A percentile compares a stretch with the other conserved stretches of the same genome.
Evolutionary conservation across 2,797 vertebrate genomes (phyloP).

Genomic region (Vespertilio murinus): DNA sequence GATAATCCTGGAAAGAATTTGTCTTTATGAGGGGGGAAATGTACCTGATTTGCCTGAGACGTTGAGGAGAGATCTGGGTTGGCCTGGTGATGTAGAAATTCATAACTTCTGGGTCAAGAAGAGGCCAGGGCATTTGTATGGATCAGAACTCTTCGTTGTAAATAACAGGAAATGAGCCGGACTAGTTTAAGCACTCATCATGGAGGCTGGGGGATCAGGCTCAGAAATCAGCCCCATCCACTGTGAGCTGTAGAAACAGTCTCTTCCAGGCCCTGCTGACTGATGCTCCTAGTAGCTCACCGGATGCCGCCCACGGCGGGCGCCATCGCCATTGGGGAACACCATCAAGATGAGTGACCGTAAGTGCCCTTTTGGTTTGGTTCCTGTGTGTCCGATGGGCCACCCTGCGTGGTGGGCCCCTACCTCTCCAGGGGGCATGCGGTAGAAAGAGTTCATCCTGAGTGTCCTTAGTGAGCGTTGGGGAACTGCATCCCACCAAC

Average conservation of each 20-base stretch:
- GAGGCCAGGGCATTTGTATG: background rate
- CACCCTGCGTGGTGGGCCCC: background rate
- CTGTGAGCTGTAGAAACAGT: background rate
- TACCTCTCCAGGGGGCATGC: background rate
- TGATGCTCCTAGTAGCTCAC: background rate
- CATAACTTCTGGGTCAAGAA: background rate
- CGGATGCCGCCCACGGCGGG: background rate
- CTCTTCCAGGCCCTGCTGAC: background rate
- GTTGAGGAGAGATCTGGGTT: background rate
- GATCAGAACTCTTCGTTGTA: background rate
- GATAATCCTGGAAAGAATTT: constrained; percentile 19
- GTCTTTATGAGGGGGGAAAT: background rate
- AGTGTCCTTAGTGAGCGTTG: background rate
- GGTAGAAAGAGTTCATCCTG: background rate
- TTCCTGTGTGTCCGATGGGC: background rate
- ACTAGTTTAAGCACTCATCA: background rate
- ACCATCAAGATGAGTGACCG: background rate
- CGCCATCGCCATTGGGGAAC: background rate
- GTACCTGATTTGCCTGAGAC: background rate
- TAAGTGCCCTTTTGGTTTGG: background rate
- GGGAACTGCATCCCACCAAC: background rate
- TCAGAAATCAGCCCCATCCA: background rate
- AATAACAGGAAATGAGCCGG: background rate
- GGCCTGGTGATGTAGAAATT: background rate
- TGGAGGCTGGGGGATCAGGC: background rate